Percentiles rank a stretch among this genome's conserved stretches.
Conservation (phyloP, 2,113 vertebrate species). For the Aspidoscelis tigris region DNA sequence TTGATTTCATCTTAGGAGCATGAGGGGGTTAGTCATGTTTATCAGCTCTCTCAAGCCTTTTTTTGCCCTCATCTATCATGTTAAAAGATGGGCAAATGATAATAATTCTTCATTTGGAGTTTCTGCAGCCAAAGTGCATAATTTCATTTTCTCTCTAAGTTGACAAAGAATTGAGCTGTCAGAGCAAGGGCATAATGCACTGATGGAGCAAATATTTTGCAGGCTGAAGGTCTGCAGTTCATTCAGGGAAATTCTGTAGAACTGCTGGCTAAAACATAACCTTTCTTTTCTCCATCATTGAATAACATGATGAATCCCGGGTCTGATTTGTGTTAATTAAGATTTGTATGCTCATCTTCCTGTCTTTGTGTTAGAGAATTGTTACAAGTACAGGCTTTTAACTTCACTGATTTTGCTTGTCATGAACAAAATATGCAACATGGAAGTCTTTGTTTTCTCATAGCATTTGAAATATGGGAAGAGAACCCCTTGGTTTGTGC, state of each 20-base stretch:
- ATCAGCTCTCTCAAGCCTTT: conserved; percentile 28
- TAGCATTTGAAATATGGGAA: neutral
- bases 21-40: neutral
- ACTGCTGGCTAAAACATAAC: neutral
- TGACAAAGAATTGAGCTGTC: neutral
- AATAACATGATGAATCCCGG: neutral
- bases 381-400: neutral
- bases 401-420: neutral
- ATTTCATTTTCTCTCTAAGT: neutral
- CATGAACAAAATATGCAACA: neutral
- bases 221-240: neutral
- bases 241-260: neutral
- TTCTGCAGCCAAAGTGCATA: neutral
- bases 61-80: conserved; percentile 27
- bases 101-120: neutral
- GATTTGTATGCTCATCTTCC: neutral
- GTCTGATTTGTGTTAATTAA: neutral
- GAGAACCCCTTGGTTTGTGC: neutral
- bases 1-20: neutral
- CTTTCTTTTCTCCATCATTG: neutral
- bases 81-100: conserved; percentile 6
- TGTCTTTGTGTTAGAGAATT: neutral
- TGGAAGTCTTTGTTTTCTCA: neutral
- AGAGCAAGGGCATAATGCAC: neutral
- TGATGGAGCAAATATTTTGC: neutral